Evolutionary conservation across 2,888 invertebrate species (phyloP).

Genomic region (Drosophila austrosaltans): DNA sequence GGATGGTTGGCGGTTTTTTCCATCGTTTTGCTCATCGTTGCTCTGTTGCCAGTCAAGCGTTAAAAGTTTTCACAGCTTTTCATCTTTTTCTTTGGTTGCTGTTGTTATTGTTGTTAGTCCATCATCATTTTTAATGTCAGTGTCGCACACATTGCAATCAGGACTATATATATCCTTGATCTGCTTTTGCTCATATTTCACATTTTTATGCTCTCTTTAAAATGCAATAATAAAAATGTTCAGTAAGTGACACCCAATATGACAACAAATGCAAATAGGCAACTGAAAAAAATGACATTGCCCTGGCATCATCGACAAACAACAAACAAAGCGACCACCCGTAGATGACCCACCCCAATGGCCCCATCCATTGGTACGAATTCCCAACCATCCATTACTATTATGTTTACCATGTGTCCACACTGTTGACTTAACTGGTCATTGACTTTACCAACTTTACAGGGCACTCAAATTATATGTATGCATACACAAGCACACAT

Average conservation of each 20-base stretch:
- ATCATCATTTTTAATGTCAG: constrained; percentile 57
- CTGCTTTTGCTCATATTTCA: constrained; percentile 26
- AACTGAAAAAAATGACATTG: constrained; percentile 25
- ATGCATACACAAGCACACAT: constrained; percentile 11
- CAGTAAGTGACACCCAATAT: constrained; percentile 35
- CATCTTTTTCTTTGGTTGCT: constrained; percentile 23
- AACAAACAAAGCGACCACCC: neutral
- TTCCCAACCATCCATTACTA: constrained; percentile 17
- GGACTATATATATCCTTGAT: constrained; percentile 31
- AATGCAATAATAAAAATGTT: constrained; percentile 60
- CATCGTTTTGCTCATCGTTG: constrained; percentile 29
- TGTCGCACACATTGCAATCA: constrained; percentile 53
- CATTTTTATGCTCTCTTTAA: constrained; percentile 49
- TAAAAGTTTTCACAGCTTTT: constrained; percentile 52
- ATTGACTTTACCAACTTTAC: constrained; percentile 75
- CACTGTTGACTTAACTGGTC: constrained; percentile 76
- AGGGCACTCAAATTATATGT: constrained; percentile 64
- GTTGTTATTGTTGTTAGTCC: constrained; percentile 28
- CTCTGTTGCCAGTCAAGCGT: constrained; percentile 43
- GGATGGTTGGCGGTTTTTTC: constrained; percentile 20
- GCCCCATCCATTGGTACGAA: neutral
- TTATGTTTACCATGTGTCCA: constrained; percentile 18
- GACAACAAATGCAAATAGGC: constrained; percentile 54
- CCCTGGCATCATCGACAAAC: neutral
- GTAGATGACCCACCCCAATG: constrained; percentile 4